A percentile compares a stretch with the other conserved stretches of the same genome.
These are phyloP conservation scores for Podarcis raffonei DNA, from an alignment of 2,113 vertebrate species.

Conservation along the genomic window DNA sequence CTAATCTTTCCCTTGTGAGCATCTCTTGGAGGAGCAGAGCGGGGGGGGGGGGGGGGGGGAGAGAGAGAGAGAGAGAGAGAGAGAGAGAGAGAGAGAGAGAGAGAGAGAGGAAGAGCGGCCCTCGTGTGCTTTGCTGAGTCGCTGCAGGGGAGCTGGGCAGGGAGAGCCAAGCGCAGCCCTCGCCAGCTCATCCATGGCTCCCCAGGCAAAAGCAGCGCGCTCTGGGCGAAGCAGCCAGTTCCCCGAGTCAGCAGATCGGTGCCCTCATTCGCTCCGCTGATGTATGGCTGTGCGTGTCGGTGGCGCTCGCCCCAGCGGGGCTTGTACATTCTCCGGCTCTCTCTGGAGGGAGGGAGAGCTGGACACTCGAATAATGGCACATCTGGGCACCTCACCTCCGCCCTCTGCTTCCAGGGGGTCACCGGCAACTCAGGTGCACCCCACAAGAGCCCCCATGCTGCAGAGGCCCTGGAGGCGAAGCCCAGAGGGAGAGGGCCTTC, in stretches of 20 bases:
- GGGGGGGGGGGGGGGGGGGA: no score
- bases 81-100: no score
- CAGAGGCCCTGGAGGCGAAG: not conserved
- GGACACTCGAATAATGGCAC: not conserved
- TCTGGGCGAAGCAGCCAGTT: not conserved
- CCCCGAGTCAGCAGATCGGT: not conserved
- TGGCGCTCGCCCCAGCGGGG: not conserved
- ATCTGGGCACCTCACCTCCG: accelerated
- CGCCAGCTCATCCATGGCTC: not conserved
- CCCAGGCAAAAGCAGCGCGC: not conserved
- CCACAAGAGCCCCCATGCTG: not conserved
- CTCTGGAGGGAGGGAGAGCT: no score
- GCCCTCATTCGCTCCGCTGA: not conserved
- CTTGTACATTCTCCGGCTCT: no score
- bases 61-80: no score
- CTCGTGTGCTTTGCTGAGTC: not conserved
- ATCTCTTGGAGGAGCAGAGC: not conserved
- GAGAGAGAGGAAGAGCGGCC: no score
- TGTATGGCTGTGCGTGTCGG: not conserved
- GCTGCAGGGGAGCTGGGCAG: not conserved
- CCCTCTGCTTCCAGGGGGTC: accelerated
- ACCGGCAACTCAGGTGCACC: not conserved
- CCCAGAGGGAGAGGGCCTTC: no score
- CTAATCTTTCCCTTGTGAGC: not conserved
- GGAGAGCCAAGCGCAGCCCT: not conserved